A percentile compares a stretch with the other conserved stretches of the same genome.
Evolutionary conservation across 2,888 invertebrate species (phyloP).

Genomic region (Eugnorisma glareosa): DNA sequence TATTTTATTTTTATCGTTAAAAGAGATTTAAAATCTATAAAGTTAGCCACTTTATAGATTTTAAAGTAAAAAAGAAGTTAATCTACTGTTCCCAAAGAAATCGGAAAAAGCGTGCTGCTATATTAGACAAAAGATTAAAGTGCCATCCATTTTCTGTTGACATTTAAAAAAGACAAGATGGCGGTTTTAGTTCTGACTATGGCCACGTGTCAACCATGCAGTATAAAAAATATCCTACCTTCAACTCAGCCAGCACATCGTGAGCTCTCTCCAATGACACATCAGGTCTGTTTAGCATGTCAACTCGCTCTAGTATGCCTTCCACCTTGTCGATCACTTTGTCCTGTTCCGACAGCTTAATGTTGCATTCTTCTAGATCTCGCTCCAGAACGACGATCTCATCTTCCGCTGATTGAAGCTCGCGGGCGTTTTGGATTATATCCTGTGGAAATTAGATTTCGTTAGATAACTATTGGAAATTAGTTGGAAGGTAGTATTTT

Average conservation of each 20-base stretch:
- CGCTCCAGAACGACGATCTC: slow-evolving; percentile 94
- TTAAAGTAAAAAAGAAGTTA: too few relatives aligned
- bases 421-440: slow-evolving; percentile 96
- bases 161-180: background rate
- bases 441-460: slow-evolving; percentile 88
- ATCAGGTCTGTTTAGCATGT: slow-evolving; percentile 87
- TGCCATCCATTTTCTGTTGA: too few relatives aligned
- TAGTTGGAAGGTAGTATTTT: background rate
- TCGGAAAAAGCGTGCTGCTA: too few relatives aligned
- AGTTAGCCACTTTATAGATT: too few relatives aligned
- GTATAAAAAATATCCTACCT: slow-evolving; percentile 71
- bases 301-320: slow-evolving; percentile 92
- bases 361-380: slow-evolving; percentile 93
- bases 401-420: slow-evolving; percentile 94
- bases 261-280: slow-evolving; percentile 81
- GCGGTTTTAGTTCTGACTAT: background rate
- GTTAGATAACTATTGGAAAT: background rate
- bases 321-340: slow-evolving; percentile 92
- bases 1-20: too few relatives aligned
- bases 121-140: too few relatives aligned
- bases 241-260: slow-evolving; percentile 85
- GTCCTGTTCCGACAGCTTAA: slow-evolving; percentile 93
- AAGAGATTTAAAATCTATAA: too few relatives aligned
- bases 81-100: too few relatives aligned
- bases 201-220: background rate